A percentile compares a stretch with the other conserved stretches of the same genome.
phyloP scores from a whole-genome alignment of 2,888 invertebrate species.

The Eupelmus urozonus region DNA sequence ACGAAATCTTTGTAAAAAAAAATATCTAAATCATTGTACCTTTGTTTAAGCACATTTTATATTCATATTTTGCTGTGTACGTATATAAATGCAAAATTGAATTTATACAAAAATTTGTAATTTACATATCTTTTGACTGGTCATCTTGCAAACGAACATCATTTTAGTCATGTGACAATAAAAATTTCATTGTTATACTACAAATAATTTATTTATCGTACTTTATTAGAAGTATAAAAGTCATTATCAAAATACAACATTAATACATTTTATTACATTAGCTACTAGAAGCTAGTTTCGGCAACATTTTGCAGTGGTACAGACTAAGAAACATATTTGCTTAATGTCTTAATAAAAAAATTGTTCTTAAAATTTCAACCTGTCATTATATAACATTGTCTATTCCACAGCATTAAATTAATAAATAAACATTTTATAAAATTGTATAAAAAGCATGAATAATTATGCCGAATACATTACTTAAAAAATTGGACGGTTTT shows the following conservation, averaged over 20 bases:
- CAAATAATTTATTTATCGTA: constrained; percentile 58
- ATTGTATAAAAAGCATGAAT: constrained; percentile 41
- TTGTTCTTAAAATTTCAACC: constrained; percentile 31
- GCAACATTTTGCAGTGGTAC: constrained; percentile 20
- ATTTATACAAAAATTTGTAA: constrained; percentile 70
- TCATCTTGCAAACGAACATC: constrained; percentile 61
- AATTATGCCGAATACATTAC: constrained; percentile 31
- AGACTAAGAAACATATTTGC: not conserved
- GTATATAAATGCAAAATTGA: constrained; percentile 62
- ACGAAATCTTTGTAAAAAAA: constrained; percentile 57
- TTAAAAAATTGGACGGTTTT: constrained; percentile 45
- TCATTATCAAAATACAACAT: constrained; percentile 59
- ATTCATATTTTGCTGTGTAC: constrained; percentile 58
- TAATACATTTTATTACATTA: constrained; percentile 7
- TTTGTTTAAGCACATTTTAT: constrained; percentile 59
- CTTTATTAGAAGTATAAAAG: constrained; percentile 57
- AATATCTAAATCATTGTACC: constrained; percentile 47
- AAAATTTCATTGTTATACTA: constrained; percentile 64
- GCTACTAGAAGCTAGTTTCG: constrained; percentile 10
- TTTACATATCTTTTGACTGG: constrained; percentile 62
- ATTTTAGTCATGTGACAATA: constrained; percentile 70
- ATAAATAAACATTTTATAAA: constrained; percentile 45
- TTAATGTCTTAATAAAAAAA: constrained; percentile 16
- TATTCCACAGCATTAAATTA: constrained; percentile 11
- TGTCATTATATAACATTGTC: not conserved